phyloP scores from a whole-genome alignment of 2,888 invertebrate species.

The Dichetophora obliterata region DNA sequence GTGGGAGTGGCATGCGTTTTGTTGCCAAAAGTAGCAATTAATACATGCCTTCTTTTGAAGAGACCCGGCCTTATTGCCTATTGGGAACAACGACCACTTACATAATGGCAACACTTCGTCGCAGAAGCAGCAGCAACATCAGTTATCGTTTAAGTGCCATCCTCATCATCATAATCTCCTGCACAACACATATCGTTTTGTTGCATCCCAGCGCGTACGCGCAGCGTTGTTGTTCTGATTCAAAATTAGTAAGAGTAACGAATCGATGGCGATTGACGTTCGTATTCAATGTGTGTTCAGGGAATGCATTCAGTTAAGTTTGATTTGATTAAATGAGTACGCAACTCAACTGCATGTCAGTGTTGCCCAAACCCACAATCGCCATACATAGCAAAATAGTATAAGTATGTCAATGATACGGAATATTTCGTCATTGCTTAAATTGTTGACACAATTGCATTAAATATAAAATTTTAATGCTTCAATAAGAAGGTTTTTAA shows the following conservation, averaged over 20 bases:
- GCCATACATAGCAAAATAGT: too few relatives aligned
- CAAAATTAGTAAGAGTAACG: neutral
- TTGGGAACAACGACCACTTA: constrained; percentile 22
- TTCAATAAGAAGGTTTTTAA: too few relatives aligned
- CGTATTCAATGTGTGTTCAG: neutral
- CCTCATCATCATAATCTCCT: constrained; percentile 8
- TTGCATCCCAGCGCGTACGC: neutral
- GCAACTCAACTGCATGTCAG: neutral
- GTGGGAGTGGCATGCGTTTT: too few relatives aligned
- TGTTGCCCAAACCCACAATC: too few relatives aligned
- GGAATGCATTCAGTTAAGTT: neutral
- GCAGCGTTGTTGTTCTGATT: neutral
- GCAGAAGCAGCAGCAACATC: neutral
- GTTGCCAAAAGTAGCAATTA: too few relatives aligned
- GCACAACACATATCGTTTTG: constrained; percentile 1
- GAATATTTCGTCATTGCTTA: too few relatives aligned
- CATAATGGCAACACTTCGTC: neutral
- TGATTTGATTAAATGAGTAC: constrained; percentile 1
- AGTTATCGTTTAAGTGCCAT: neutral
- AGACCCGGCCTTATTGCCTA: too few relatives aligned
- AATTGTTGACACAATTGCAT: too few relatives aligned
- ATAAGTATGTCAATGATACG: too few relatives aligned
- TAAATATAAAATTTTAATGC: too few relatives aligned
- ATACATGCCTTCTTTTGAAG: too few relatives aligned
- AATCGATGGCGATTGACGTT: neutral